A percentile compares a stretch with the other conserved stretches of the same genome.
Conservation (phyloP, 2,888 invertebrate genomes). For the Torymus texanus region DNA sequence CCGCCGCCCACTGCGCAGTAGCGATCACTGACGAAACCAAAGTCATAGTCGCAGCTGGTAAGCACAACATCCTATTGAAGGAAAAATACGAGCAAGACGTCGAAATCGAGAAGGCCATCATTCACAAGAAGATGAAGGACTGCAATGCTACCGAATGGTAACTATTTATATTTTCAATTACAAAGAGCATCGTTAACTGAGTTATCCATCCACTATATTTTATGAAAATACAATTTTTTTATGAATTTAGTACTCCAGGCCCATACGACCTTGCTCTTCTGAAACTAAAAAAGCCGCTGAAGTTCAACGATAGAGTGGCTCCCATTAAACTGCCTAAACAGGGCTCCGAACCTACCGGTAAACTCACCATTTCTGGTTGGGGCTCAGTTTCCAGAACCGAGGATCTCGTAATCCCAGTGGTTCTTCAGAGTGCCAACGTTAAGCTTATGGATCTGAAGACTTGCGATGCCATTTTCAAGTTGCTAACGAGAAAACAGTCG, state of each 20-base stretch:
- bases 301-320: conserved; percentile 68
- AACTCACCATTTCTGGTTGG: conserved; percentile 76
- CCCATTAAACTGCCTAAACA: conserved; percentile 71
- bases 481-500: conserved; percentile 50
- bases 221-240: too few relatives aligned
- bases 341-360: conserved; percentile 65
- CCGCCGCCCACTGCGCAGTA: conserved; percentile 68
- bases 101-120: conserved; percentile 64
- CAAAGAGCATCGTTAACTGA: too few relatives aligned
- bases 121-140: conserved; percentile 65
- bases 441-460: conserved; percentile 63
- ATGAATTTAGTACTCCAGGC: too few relatives aligned
- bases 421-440: conserved; percentile 67
- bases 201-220: too few relatives aligned
- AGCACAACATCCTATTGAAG: conserved; percentile 45
- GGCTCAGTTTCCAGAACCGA: conserved; percentile 69
- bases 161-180: too few relatives aligned
- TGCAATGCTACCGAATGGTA: too few relatives aligned
- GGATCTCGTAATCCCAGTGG: conserved; percentile 61
- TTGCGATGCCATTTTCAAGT: conserved; percentile 62
- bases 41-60: conserved; percentile 65
- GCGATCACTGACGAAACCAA: too few relatives aligned
- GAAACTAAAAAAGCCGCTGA: conserved; percentile 69
- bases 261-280: conserved; percentile 78
- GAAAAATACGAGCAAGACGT: conserved; percentile 70